A percentile compares a stretch with the other conserved stretches of the same genome.
Evolutionary conservation across 1,140 invertebrate genomes (phyloP).

Genomic region (Diorhabda elongata): DNA sequence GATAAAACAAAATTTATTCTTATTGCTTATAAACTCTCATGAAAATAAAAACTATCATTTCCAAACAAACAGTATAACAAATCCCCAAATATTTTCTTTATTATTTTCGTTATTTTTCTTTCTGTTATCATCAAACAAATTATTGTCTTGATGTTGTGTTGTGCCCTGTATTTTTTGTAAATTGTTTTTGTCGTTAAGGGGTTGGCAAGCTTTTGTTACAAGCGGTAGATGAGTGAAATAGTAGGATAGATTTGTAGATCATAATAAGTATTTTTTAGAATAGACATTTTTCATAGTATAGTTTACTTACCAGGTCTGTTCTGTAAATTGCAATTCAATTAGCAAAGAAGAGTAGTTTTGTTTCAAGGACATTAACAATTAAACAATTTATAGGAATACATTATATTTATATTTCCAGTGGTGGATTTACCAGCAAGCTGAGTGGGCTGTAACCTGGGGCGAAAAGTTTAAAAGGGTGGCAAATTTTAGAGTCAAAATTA

Average conservation of each 20-base stretch:
- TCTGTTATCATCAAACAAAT: background rate
- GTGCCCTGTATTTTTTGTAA: conserved; percentile 38
- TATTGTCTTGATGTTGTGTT: conserved; percentile 40
- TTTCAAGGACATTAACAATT: background rate
- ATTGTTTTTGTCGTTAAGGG: conserved; percentile 43
- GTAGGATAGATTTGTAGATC: conserved; percentile 22
- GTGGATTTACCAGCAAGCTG: no score
- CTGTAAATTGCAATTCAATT: background rate
- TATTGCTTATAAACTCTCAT: no score
- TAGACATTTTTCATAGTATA: background rate
- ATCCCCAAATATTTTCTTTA: background rate
- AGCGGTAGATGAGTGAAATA: conserved; percentile 27
- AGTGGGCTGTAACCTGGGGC: no score
- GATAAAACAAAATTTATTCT: no score
- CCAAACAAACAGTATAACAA: background rate
- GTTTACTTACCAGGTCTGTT: background rate
- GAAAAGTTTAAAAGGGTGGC: no score
- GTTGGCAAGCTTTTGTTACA: conserved; percentile 47
- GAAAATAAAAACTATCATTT: background rate
- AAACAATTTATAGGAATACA: no score
- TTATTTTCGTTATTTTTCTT: background rate
- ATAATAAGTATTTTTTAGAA: conserved; percentile 11
- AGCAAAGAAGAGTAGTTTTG: background rate
- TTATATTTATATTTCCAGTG: no score
- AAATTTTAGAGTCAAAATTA: no score